phyloP scores from a whole-genome alignment of 2,888 invertebrate genomes.

The Bedellia somnulentella region DNA sequence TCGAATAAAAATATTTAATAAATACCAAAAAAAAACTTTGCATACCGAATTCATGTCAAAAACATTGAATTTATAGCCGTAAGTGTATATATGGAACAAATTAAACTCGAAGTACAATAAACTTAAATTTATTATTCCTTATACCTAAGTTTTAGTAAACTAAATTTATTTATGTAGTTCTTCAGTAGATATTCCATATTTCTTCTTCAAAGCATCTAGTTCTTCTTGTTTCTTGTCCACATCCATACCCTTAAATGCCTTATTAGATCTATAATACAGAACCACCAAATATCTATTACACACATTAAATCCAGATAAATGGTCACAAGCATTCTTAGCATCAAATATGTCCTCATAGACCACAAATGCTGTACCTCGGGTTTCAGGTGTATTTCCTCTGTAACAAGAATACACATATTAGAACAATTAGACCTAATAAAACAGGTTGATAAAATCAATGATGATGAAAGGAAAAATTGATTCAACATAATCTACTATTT shows the following conservation, averaged over 20 bases:
- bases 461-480: too few species aligned
- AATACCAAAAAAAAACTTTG: too few species aligned
- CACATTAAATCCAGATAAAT: conserved; percentile 97
- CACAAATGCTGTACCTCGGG: conserved; percentile 98
- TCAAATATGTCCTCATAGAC: conserved; percentile 99
- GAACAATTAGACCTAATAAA: too few species aligned
- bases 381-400: conserved; percentile 96
- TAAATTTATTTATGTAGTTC: conserved; percentile 43
- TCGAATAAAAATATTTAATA: too few species aligned
- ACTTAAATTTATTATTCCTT: too few species aligned
- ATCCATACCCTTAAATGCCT: conserved; percentile 94
- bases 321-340: conserved; percentile 99
- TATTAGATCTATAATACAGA: conserved; percentile 94
- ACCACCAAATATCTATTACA: conserved; percentile 99
- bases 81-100: too few species aligned
- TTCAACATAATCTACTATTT: too few species aligned
- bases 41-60: too few species aligned
- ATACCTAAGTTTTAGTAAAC: too few species aligned
- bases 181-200: conserved; percentile 78
- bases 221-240: conserved; percentile 95
- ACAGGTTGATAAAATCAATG: too few species aligned
- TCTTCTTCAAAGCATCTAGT: conserved; percentile 91
- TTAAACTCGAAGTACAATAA: too few species aligned
- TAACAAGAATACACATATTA: conserved; percentile 31
- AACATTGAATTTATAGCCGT: too few species aligned